Conservation (phyloP, 1,140 invertebrate species). For the Orius insidiosus region DNA sequence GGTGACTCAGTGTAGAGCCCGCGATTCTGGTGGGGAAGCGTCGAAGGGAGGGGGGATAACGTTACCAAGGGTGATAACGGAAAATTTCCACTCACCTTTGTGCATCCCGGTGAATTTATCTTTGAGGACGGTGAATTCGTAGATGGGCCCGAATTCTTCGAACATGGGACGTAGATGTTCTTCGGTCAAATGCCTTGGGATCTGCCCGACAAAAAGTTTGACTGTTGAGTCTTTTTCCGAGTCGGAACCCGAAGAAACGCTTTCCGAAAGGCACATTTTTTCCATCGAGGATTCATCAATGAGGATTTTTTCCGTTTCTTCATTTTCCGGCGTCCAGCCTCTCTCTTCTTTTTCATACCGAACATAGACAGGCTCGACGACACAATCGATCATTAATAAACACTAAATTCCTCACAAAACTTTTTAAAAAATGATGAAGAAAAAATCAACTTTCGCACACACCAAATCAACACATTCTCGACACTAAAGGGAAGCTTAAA, state of each 20-base stretch:
- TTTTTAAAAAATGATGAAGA: neutral
- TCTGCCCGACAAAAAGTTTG: slow-evolving; percentile 84
- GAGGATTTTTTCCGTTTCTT: neutral
- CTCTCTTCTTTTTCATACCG: neutral
- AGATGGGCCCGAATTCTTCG: slow-evolving; percentile 83
- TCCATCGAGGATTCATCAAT: neutral
- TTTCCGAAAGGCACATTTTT: neutral
- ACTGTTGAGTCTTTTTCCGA: slow-evolving; percentile 31
- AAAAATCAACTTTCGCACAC: no score
- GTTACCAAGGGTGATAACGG: no score
- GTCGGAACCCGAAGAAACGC: neutral
- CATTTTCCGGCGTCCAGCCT: neutral
- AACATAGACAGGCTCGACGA: neutral
- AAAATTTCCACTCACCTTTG: slow-evolving; percentile 47
- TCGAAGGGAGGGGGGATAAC: no score
- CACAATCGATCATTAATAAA: neutral
- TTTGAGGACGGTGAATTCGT: slow-evolving; percentile 83
- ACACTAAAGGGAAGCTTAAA: no score
- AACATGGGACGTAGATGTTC: slow-evolving; percentile 78
- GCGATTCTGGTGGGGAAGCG: no score
- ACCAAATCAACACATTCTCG: no score
- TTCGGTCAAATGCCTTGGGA: slow-evolving; percentile 80
- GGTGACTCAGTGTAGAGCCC: no score
- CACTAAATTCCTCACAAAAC: neutral
- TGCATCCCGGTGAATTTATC: slow-evolving; percentile 86